Evolutionary conservation across 2,888 invertebrate species (phyloP).

Genomic region (Myathropa florea): DNA sequence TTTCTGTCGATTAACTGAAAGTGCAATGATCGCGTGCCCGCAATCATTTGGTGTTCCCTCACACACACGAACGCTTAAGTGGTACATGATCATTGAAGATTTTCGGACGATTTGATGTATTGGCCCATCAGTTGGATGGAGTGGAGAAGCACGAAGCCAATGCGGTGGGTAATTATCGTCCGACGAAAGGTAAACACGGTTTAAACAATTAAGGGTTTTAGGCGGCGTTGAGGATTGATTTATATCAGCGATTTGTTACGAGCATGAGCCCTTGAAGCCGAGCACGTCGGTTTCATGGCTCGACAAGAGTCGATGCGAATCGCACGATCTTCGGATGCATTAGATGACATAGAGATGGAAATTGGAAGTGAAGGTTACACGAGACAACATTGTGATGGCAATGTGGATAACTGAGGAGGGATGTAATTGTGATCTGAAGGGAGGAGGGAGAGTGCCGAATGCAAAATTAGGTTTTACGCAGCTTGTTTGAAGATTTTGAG

Average conservation of each 20-base stretch:
- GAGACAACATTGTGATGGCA: neutral
- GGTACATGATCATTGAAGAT: neutral
- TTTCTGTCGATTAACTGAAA: slow-evolving; percentile 1
- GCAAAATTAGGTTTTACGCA: too few relatives aligned
- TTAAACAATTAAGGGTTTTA: neutral
- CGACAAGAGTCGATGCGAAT: neutral
- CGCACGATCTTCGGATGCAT: neutral
- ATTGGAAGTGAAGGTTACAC: neutral
- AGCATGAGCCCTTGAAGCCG: neutral
- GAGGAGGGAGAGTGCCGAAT: too few relatives aligned
- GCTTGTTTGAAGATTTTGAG: too few relatives aligned
- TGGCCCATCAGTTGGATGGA: neutral
- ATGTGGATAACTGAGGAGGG: neutral
- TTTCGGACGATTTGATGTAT: neutral
- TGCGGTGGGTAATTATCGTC: neutral
- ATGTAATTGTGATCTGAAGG: too few relatives aligned
- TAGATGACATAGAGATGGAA: neutral
- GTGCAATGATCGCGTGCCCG: slow-evolving; percentile 44
- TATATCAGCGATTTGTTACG: neutral
- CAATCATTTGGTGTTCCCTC: neutral
- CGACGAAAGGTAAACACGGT: neutral
- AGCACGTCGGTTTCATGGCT: neutral
- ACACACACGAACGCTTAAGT: slow-evolving; percentile 8
- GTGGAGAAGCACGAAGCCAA: neutral
- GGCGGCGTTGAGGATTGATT: neutral